Evolutionary conservation across 2,113 vertebrate species (phyloP).

Genomic region (Ariopsis seemanni): DNA sequence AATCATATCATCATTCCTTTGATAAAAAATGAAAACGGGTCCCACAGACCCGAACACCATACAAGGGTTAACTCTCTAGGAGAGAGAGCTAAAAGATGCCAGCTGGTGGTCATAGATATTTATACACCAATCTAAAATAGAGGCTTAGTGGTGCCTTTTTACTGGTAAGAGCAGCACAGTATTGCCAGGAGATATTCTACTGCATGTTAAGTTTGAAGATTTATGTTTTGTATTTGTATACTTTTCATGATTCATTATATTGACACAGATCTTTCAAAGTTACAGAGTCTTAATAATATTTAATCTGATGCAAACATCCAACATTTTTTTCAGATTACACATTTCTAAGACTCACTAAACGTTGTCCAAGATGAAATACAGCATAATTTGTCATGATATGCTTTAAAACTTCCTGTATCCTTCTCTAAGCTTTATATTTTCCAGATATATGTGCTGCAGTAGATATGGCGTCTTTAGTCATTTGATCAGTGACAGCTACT

Average conservation of each 20-base stretch:
- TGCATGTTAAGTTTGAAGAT: conserved; percentile 60
- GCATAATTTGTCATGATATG: background rate
- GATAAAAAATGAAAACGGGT: too few species aligned
- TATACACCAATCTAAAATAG: conserved; percentile 57
- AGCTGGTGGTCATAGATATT: conserved; percentile 41
- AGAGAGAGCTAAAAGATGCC: conserved; percentile 31
- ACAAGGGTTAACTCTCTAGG: too few species aligned
- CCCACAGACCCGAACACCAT: too few species aligned
- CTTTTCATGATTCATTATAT: background rate
- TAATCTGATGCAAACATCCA: background rate
- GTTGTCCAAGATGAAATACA: background rate
- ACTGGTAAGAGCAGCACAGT: conserved; percentile 52
- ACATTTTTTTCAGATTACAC: background rate
- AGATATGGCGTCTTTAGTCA: conserved; percentile 7
- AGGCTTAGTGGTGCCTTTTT: conserved; percentile 40
- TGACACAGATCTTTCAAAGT: background rate
- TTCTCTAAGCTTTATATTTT: conserved; percentile 34
- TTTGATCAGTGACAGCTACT: conserved; percentile 28
- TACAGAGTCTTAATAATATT: background rate
- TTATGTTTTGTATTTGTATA: background rate
- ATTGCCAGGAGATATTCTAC: conserved; percentile 58
- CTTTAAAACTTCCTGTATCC: conserved; percentile 18
- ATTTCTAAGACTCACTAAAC: background rate
- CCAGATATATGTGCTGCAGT: conserved; percentile 33
- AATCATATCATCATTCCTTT: too few species aligned